Conservation (phyloP, 2,888 invertebrate genomes). For the Pterobdella sp. region DNA sequence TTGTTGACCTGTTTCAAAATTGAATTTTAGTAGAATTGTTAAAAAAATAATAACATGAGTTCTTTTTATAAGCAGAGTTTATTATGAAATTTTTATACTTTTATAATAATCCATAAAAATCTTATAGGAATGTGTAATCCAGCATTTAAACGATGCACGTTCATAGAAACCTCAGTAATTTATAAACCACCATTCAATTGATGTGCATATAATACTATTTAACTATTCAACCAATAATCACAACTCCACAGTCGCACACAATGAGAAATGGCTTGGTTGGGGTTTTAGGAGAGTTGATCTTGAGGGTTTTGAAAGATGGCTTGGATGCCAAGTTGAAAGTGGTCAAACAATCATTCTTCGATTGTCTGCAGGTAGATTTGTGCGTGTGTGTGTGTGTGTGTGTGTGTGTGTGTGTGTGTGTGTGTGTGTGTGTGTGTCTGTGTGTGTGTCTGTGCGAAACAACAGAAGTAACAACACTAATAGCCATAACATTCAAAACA, state of each 20-base stretch:
- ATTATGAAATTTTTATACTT: no score
- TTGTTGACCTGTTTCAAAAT: neutral
- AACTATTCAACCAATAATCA: neutral
- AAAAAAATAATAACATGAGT: neutral
- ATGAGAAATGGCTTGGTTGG: conserved; percentile 73
- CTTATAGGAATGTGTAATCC: no score
- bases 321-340: conserved; percentile 62
- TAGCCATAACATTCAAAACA: no score
- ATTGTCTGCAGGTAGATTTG: conserved; percentile 58
- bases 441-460: no score
- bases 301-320: conserved; percentile 62
- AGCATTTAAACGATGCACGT: no score
- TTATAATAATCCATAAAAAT: no score
- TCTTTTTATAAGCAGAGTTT: no score
- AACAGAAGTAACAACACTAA: no score
- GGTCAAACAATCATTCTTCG: conserved; percentile 70
- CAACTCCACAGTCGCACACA: conserved; percentile 54
- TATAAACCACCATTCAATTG: no score
- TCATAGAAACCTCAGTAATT: no score
- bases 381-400: conserved; percentile 19
- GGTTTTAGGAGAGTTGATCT: conserved; percentile 71
- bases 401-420: conserved; percentile 25
- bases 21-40: neutral
- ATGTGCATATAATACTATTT: no score
- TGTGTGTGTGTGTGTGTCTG: conserved; percentile 10